A percentile compares a stretch with the other conserved stretches of the same genome.
These are phyloP conservation scores for Anas platyrhynchos DNA, from an alignment of 2,113 vertebrate genomes.

Conservation along the genomic window DNA sequence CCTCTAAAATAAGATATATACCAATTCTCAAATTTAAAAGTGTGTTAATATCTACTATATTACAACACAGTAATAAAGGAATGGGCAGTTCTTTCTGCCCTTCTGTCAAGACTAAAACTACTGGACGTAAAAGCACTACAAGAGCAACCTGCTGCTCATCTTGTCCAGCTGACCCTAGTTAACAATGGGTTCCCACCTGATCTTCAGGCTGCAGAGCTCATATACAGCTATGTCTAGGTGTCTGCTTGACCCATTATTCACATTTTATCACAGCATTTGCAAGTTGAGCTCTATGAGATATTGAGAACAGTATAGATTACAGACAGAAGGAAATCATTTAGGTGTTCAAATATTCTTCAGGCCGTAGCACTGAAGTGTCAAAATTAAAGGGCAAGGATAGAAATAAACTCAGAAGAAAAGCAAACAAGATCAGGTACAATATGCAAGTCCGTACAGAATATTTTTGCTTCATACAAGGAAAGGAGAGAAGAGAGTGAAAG, in stretches of 20 bases:
- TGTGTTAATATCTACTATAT: too few species aligned
- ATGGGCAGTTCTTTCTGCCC: not conserved
- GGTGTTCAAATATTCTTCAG: not conserved
- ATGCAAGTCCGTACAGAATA: not conserved
- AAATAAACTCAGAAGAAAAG: not conserved
- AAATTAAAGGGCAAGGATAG: not conserved
- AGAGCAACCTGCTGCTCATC: not conserved
- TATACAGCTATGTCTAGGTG: not conserved
- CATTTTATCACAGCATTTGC: not conserved
- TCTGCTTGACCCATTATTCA: not conserved
- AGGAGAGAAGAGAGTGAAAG: not conserved
- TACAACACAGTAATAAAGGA: constrained; percentile 49
- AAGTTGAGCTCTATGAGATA: not conserved
- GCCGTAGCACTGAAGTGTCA: not conserved
- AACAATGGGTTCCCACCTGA: not conserved
- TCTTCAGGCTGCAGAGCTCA: not conserved
- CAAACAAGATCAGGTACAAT: not conserved
- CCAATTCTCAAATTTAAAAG: constrained; percentile 44
- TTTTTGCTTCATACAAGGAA: not conserved
- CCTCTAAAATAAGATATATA: constrained; percentile 49
- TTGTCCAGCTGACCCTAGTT: not conserved
- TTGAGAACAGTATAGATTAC: not conserved
- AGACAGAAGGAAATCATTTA: not conserved
- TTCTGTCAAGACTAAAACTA: constrained; percentile 38
- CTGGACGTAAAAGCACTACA: not conserved